These are phyloP conservation scores for Fundulus diaphanus DNA, from an alignment of 2,797 vertebrate genomes.

Conservation along the genomic window DNA sequence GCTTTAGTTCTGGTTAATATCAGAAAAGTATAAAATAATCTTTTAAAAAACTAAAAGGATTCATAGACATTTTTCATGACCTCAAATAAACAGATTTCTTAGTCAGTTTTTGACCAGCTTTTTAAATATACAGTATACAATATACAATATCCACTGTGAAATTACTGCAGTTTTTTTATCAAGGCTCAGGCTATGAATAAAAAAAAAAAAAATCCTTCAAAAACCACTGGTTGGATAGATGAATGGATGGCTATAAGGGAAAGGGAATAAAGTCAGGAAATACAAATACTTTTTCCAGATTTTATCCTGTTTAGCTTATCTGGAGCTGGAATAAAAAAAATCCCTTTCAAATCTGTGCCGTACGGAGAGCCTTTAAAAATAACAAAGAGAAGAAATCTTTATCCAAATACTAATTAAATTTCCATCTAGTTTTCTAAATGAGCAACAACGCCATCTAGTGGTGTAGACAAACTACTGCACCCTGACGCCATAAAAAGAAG, in stretches of 20 bases:
- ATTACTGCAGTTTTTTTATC: neutral
- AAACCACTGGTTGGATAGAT: no score
- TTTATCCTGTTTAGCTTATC: neutral
- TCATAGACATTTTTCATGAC: neutral
- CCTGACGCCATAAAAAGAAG: neutral
- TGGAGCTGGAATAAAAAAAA: neutral
- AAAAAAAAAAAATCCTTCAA: neutral
- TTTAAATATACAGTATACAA: neutral
- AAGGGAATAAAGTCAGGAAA: neutral
- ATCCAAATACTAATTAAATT: neutral
- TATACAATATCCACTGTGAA: neutral
- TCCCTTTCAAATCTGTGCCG: no score
- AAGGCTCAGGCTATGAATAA: neutral
- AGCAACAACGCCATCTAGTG: constrained; percentile 54
- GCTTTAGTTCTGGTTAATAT: neutral
- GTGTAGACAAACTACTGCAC: neutral
- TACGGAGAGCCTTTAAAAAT: no score
- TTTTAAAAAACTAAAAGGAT: neutral
- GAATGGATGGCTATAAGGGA: no score
- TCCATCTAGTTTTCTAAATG: constrained; percentile 1
- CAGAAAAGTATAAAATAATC: neutral
- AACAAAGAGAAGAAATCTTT: no score
- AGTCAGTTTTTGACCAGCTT: neutral
- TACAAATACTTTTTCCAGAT: neutral
- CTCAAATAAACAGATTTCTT: neutral